A percentile compares a stretch with the other conserved stretches of the same genome.
Conservation (phyloP, 2,113 vertebrate genomes). For the Sinosuthora webbiana region DNA sequence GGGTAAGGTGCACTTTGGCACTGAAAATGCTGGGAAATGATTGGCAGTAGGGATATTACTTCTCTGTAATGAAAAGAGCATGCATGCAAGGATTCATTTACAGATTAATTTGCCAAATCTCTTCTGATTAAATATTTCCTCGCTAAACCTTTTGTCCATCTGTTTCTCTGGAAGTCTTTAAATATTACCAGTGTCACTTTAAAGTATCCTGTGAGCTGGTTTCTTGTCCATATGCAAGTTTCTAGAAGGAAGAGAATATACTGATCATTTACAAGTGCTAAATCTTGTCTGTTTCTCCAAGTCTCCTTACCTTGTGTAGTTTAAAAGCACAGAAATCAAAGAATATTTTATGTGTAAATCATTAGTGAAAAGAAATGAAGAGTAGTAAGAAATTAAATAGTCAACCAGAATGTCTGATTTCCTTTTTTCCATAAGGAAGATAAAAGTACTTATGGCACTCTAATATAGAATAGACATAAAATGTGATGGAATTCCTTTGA, state of each 20-base stretch:
- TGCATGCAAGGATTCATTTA: neutral
- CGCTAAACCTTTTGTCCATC: neutral
- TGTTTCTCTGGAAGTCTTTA: neutral
- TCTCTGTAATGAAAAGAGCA: neutral
- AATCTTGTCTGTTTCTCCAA: neutral
- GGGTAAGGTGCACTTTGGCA: neutral
- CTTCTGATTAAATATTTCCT: constrained; percentile 34
- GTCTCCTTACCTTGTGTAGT: neutral
- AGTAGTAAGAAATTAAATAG: neutral
- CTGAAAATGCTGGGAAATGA: neutral
- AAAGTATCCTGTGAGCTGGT: neutral
- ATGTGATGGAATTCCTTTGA: neutral
- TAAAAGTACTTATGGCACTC: neutral
- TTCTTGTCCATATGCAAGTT: neutral
- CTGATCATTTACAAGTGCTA: neutral
- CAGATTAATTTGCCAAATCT: neutral
- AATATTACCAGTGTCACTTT: neutral
- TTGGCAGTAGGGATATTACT: neutral
- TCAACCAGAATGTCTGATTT: neutral
- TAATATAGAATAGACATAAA: neutral
- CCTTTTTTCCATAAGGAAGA: neutral
- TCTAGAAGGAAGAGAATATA: neutral
- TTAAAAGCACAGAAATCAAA: neutral
- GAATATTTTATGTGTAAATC: neutral
- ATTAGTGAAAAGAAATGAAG: neutral